Conservation (phyloP, 1,140 invertebrate species). For the Himalopsyche phryganea region DNA sequence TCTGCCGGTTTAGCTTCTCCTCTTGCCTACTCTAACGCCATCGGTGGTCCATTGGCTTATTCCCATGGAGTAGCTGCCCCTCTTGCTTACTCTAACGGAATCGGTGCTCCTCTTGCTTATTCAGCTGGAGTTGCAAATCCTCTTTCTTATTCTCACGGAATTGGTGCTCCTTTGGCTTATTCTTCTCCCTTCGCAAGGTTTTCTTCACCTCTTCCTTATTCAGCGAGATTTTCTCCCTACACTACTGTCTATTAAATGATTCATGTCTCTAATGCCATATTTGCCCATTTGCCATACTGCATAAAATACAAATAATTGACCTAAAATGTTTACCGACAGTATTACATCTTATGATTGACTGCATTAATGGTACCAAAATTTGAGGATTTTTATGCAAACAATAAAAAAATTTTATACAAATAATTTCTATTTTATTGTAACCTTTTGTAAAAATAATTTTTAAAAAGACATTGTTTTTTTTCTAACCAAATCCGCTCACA, state of each 20-base stretch:
- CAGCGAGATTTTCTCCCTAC: conserved; percentile 8
- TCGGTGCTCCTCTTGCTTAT: conserved; percentile 11
- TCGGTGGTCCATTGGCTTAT: conserved; percentile 20
- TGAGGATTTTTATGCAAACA: too few species aligned
- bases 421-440: too few species aligned
- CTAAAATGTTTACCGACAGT: too few species aligned
- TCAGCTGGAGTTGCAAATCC: conserved; percentile 13
- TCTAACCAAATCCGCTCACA: too few species aligned
- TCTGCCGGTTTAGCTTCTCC: conserved; percentile 3
- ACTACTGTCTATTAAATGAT: conserved; percentile 8
- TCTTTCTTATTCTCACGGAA: conserved; percentile 18
- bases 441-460: too few species aligned
- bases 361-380: too few species aligned
- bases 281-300: not conserved
- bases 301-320: not conserved
- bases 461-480: too few species aligned
- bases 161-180: conserved; percentile 18
- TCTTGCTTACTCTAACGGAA: conserved; percentile 15
- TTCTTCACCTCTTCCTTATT: conserved; percentile 10
- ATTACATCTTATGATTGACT: too few species aligned
- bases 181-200: conserved; percentile 13
- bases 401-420: too few species aligned
- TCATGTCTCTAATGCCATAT: not conserved
- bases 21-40: conserved; percentile 18
- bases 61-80: conserved; percentile 12